Base-by-base conservation (phyloP, 2,113 vertebrate genomes). In the Cacatua alba region DNA sequence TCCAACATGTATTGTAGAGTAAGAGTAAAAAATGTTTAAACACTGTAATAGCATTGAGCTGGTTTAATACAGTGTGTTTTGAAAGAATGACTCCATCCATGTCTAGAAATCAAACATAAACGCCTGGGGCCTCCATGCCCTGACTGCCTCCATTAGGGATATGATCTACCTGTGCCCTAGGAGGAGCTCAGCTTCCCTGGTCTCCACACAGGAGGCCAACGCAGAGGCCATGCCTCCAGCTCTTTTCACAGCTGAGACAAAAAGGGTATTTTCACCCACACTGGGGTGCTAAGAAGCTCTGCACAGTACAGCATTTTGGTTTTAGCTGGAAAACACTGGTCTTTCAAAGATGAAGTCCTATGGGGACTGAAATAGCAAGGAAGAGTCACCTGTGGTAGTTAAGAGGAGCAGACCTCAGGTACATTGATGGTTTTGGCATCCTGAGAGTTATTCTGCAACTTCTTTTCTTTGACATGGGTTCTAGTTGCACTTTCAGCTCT, bases 11-110 rank as follows among this genome's bases (percentile, higher is more conserved):
- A 49, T 39, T 76, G 25, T 63, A 67, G 17, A 68, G 35, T 26
- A 69, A 69, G 70, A 81, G 25, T 94, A 90, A 95, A 95, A 77
- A 78, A 78, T 62, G 72, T 95, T 82, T 86, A 72, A 62, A 41
- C 1, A 2, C 2, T 3, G 29, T 72, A 72, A 62, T 33, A 82
- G 18, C 25, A 62, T 29, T 39, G 20, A 74, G 17, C 44, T 52
- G 18, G 9, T 79, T 68, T 89, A 79, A 68, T 67, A 18, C 69
- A 82, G 16, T 31, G 37, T 57, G 17, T 86, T 76, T 82, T 37
- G 24, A 91, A 77, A 88, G 29, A 78, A 48, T 37, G 7, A 19
- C 17, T 80, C 19, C 13, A 46, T 68, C 21, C 20, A 17, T 23
- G 24, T 39, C 55, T 68, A 63, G 84, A 88, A 89, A 65, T 52